Evolutionary conservation across 2,888 invertebrate genomes (phyloP).

Genomic region (Hypomecis punctinalis): DNA sequence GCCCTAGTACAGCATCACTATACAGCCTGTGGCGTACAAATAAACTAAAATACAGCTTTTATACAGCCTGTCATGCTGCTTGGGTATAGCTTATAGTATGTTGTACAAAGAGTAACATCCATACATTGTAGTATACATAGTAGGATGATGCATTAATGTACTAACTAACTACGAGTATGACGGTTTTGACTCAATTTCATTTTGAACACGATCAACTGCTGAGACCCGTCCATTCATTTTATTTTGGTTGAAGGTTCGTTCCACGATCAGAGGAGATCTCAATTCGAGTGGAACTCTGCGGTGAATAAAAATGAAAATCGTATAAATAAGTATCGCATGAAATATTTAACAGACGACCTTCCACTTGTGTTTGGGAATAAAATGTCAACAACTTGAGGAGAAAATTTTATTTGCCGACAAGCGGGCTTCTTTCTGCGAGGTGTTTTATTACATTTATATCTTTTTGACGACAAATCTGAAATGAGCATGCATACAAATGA

Average conservation of each 20-base stretch:
- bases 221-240: too few relatives aligned
- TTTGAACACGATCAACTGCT: too few relatives aligned
- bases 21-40: too few relatives aligned
- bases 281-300: constrained; percentile 48
- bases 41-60: too few relatives aligned
- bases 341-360: constrained; percentile 29
- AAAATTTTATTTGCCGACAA: constrained; percentile 17
- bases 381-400: constrained; percentile 14
- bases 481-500: background rate
- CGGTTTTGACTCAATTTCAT: too few relatives aligned
- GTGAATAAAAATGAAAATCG: constrained; percentile 48
- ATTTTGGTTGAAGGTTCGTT: constrained; percentile 10
- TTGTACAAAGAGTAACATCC: too few relatives aligned
- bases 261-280: constrained; percentile 50
- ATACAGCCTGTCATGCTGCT: too few relatives aligned
- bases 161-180: too few relatives aligned
- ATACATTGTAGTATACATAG: too few relatives aligned
- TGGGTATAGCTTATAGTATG: too few relatives aligned
- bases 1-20: too few relatives aligned
- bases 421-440: background rate
- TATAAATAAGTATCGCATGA: constrained; percentile 29
- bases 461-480: background rate
- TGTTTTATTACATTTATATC: constrained; percentile 5
- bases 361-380: constrained; percentile 19
- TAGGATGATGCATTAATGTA: too few relatives aligned